Base-by-base conservation (phyloP, 2,797 vertebrate species). In the Lerista edwardsae region DNA sequence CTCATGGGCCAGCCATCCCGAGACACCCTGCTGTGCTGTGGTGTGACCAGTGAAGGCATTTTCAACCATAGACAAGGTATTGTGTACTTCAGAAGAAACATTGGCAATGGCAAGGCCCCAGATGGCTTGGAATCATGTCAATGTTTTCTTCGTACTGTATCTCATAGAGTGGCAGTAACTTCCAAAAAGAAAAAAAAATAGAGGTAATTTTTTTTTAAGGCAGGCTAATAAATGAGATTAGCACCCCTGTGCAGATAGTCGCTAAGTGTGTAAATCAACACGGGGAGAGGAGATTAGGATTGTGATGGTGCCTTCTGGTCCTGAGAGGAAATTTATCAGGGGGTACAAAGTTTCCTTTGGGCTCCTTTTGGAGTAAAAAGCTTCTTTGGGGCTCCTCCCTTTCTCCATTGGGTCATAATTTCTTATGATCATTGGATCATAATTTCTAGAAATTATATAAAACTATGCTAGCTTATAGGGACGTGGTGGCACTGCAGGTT, bases 1-100 rank as follows among this genome's bases (percentile, higher is more conserved):
- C 92, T 91, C 64, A 0, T 62, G 90, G 88, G 86, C 69, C 47
- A 64, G 75, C 87, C 93, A 71, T 89, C 84, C 36, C 80, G 82
- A 80, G 88, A 64, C 80, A 75, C 71, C 9, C 73, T 72, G 25
- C 89, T 88, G 75, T 74, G 88, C 88, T 82, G 72, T 84, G 88
- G 69, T 82, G 87, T 92, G 91, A 82, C 75, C 25, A 91, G 76
- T 77, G 87, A 86, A 86, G 84, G 90, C 90, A 72, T 92, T 89
- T 94, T 93, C 86, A 75, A 47, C 89, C 65, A 10, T 82, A 87
- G 91, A 90, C 88, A 87, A 92, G 88, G 86, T 90, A 82, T 80
- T 86, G 88, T 80, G 89, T 75, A 61, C 7, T 75, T 84, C 62
- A 39, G 90, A 88, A 85, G 78, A 80, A 74, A 36, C 0, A 0